phyloP scores from a whole-genome alignment of 2,888 invertebrate genomes.

The Sinodicranocentrus sp. region DNA sequence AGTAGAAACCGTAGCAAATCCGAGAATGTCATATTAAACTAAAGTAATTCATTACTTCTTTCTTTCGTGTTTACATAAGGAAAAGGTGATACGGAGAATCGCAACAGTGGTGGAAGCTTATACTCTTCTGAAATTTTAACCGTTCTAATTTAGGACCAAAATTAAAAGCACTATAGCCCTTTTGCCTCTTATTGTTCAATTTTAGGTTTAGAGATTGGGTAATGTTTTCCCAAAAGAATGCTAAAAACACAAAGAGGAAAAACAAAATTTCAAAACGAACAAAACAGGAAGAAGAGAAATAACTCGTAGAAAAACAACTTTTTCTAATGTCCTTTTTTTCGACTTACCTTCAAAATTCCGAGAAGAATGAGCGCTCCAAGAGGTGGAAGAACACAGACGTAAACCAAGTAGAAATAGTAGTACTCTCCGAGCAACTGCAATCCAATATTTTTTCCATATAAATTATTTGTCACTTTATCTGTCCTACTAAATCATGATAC shows the following conservation, averaged over 20 bases:
- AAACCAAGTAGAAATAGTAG: slow-evolving; percentile 51
- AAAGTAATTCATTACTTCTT: too few species aligned
- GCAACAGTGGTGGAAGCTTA: too few species aligned
- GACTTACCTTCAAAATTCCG: slow-evolving; percentile 56
- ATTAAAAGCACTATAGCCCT: too few species aligned
- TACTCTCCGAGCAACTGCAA: slow-evolving; percentile 39
- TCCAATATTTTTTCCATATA: not conserved
- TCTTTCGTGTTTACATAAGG: too few species aligned
- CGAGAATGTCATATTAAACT: too few species aligned
- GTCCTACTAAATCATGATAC: too few species aligned
- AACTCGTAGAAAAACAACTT: not conserved
- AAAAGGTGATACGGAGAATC: too few species aligned
- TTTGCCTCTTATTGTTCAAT: too few species aligned
- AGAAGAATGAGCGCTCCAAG: slow-evolving; percentile 59
- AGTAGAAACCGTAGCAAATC: too few species aligned
- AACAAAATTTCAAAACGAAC: not conserved
- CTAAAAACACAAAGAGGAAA: not conserved
- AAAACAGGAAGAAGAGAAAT: not conserved
- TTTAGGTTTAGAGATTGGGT: too few species aligned
- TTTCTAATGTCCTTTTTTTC: not conserved
- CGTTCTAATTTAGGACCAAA: too few species aligned
- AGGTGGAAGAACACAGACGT: slow-evolving; percentile 58
- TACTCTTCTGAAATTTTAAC: too few species aligned
- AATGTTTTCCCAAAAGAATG: not conserved
- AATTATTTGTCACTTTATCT: not conserved